Conservation (phyloP, 2,113 vertebrate species). For the Strigops habroptila region DNA sequence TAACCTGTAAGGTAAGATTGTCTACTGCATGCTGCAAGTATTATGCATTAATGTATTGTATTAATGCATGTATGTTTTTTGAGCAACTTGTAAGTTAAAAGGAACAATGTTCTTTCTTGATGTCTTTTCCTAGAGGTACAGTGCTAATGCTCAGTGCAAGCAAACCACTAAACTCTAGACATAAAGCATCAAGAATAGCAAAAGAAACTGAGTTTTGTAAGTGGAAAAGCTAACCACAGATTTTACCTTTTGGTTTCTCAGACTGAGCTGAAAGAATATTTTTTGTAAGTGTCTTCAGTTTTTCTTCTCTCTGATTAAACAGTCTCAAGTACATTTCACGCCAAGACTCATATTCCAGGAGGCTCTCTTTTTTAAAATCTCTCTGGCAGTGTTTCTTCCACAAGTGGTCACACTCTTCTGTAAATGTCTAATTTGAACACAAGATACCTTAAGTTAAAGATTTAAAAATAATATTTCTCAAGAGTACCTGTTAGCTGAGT, state of each 20-base stretch:
- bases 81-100: background rate
- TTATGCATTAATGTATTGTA: background rate
- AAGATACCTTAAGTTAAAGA: background rate
- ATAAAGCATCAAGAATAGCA: background rate
- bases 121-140: background rate
- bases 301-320: conserved; percentile 81
- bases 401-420: conserved; percentile 78
- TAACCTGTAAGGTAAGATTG: background rate
- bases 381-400: conserved; percentile 85
- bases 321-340: conserved; percentile 85
- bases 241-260: conserved; percentile 82
- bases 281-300: conserved; percentile 80
- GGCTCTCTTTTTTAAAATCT: conserved; percentile 78
- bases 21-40: background rate
- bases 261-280: conserved; percentile 82
- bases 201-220: background rate
- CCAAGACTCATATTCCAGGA: conserved; percentile 84
- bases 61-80: background rate
- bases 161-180: background rate
- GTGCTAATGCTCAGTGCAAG: background rate
- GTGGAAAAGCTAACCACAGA: background rate
- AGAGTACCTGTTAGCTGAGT: background rate
- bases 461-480: background rate
- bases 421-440: conserved; percentile 64
- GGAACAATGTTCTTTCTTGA: background rate